Conservation (phyloP, 2,113 vertebrate genomes). For the Pangasianodon hypophthalmus region DNA sequence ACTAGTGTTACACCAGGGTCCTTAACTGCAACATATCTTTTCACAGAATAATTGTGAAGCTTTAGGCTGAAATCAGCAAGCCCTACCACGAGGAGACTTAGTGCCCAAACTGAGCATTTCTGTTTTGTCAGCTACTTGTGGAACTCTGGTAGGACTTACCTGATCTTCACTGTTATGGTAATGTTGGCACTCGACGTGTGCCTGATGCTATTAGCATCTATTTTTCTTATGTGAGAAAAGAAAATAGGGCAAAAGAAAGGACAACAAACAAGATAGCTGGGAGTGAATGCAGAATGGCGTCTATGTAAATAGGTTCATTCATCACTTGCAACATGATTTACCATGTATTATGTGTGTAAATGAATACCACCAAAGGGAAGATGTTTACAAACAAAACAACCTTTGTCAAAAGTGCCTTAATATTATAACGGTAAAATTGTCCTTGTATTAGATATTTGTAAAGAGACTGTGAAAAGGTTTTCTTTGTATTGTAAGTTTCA, state of each 20-base stretch:
- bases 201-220: not conserved
- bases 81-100: not conserved
- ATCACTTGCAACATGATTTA: not conserved
- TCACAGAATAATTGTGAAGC: not conserved
- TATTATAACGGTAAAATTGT: not conserved
- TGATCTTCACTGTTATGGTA: not conserved
- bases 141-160: not conserved
- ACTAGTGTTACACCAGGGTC: not conserved
- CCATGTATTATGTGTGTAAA: not conserved
- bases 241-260: not conserved
- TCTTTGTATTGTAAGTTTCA: not conserved
- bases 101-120: not conserved
- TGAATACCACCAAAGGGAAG: not conserved
- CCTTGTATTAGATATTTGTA: not conserved
- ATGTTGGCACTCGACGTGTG: not conserved
- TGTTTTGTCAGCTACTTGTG: not conserved
- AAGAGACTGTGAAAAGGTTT: not conserved
- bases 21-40: not conserved
- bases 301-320: not conserved
- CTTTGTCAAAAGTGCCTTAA: not conserved
- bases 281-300: not conserved
- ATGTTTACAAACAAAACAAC: not conserved
- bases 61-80: not conserved
- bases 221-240: not conserved
- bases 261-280: not conserved